Conservation (phyloP, 2,113 vertebrate genomes). For the Lepisosteus oculatus region DNA sequence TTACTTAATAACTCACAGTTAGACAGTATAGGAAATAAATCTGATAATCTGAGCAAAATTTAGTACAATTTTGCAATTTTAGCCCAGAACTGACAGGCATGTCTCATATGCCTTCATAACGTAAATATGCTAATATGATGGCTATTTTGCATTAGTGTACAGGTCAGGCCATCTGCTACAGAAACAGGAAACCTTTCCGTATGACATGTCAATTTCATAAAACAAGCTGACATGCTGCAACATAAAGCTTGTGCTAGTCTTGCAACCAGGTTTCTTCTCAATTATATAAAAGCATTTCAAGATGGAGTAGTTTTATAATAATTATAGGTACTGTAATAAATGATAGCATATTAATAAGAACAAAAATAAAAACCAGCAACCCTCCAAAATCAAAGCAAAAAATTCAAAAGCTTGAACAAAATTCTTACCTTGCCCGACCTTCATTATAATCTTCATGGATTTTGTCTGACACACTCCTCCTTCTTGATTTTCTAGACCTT, state of each 20-base stretch:
- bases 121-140: constrained; percentile 33
- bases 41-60: neutral
- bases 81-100: neutral
- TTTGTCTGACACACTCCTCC: constrained; percentile 96
- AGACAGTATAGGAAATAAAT: neutral
- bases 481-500: constrained; percentile 97
- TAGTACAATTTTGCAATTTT: neutral
- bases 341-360: neutral
- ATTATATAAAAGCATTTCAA: neutral
- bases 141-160: constrained; percentile 60
- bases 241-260: too few species aligned
- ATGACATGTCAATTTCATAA: constrained; percentile 77
- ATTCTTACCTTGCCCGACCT: constrained; percentile 97
- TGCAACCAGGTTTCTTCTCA: neutral
- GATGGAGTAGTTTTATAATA: too few species aligned
- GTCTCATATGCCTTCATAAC: neutral
- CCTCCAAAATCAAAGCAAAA: too few species aligned
- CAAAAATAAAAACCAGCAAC: too few species aligned
- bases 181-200: constrained; percentile 70
- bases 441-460: constrained; percentile 99
- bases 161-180: constrained; percentile 70
- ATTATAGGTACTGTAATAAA: too few species aligned
- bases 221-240: constrained; percentile 53
- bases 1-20: too few species aligned
- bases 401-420: too few species aligned